These are phyloP conservation scores for Drosophila putrida DNA, from an alignment of 2,888 invertebrate species.

Conservation along the genomic window DNA sequence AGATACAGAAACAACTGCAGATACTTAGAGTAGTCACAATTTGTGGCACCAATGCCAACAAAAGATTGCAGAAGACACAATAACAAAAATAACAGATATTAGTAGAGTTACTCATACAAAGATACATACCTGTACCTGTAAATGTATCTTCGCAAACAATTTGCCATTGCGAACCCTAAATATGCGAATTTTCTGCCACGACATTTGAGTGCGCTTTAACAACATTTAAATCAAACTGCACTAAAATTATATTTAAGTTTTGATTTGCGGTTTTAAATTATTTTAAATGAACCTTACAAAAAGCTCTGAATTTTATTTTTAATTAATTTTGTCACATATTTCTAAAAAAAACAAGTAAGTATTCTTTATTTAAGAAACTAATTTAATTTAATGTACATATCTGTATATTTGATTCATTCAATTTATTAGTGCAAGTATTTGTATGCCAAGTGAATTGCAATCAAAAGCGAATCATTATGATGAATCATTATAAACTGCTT, in stretches of 20 bases:
- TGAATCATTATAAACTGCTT: conserved; percentile 4
- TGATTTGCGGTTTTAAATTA: too few species aligned
- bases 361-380: too few species aligned
- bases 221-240: neutral
- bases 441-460: neutral
- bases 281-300: too few species aligned
- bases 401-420: too few species aligned
- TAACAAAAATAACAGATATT: neutral
- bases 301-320: too few species aligned
- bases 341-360: too few species aligned
- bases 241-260: too few species aligned
- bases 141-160: conserved; percentile 29
- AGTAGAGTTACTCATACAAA: neutral
- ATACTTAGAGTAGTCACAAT: conserved; percentile 15
- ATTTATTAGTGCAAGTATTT: neutral
- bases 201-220: neutral
- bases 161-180: conserved; percentile 40
- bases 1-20: conserved; percentile 12
- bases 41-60: conserved; percentile 33
- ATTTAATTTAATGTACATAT: too few species aligned
- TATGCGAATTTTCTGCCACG: conserved; percentile 8
- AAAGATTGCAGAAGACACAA: conserved; percentile 40
- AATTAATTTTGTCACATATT: too few species aligned
- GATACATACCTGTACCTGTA: neutral
- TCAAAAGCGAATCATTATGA: neutral